Base-by-base conservation (phyloP, 2,888 invertebrate genomes). In the Xestia sexstrigata region DNA sequence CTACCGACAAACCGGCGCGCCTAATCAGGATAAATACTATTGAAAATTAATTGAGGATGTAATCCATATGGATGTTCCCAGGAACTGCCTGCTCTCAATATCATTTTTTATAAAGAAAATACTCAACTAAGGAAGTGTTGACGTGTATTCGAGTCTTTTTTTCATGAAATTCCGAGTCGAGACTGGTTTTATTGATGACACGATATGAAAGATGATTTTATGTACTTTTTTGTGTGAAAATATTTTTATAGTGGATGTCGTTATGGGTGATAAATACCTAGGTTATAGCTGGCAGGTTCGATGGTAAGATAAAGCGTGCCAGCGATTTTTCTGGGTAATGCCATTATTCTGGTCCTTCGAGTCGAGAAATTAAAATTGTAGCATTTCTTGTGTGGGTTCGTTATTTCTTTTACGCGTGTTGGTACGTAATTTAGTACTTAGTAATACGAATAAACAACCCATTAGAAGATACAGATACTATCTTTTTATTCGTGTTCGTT, bases 41-140 rank as follows among this genome's bases (percentile, higher is more conserved):
- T 88, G 88, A 88, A 88, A 89, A 89, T 91, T 92, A 90, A 92
- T 92, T 92, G 91, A 91, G 90, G 91, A 92, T 91, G 88, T 84
- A 78, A 92, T 90, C 87, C 89, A 90, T 90, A 91, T 90, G 89
- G 87, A 92, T 90, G 88, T 73, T 79, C 74, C 77, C 72, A 78
- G 76, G 85, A 88, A 88, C 83, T 76, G 74, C 69, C 60, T 87
- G 87, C 83, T 88, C 81, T 88, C 78, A 87, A 84, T 88, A 87
- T 82, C 30, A 74, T 81, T 88, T 87, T 88, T 87, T 84, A 62
- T 74, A 66, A 65, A 75, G 74, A 84, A 84, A 83, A 84, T 84
- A 60, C 84, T 79, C 70, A 70, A 83, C 84, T 73, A 73, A 84
- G 84, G 84, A 84, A 84, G 84, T 84, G 84, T 84, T 67, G 81